Conservation (phyloP, 1,140 invertebrate species). For the Amyelois transitella region DNA sequence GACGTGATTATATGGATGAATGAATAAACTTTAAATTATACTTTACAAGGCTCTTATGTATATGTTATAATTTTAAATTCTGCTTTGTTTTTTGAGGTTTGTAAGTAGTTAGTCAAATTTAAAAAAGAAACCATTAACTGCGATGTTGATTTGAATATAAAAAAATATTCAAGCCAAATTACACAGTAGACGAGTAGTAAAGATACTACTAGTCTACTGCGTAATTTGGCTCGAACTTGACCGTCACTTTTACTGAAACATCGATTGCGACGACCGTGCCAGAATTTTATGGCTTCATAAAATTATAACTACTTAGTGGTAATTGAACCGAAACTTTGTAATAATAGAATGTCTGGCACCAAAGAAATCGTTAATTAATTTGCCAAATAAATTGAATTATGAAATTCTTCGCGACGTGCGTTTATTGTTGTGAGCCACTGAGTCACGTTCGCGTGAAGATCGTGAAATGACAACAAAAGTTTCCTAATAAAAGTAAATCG, state of each 20-base stretch:
- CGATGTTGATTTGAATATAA: no score
- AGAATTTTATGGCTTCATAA: neutral
- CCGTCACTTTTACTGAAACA: neutral
- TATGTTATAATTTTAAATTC: no score
- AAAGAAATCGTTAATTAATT: slow-evolving; percentile 9
- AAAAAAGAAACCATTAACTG: no score
- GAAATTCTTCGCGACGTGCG: neutral
- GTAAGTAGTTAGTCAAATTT: no score
- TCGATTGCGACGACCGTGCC: neutral
- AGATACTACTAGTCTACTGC: neutral
- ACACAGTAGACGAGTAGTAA: neutral
- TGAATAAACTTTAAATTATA: no score
- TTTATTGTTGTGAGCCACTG: neutral
- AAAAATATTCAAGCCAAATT: neutral
- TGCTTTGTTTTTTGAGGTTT: no score
- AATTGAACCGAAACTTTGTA: neutral
- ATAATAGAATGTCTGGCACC: neutral
- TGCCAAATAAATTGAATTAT: slow-evolving; percentile 3
- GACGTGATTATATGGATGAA: no score
- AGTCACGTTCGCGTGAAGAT: neutral
- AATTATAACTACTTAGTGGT: neutral
- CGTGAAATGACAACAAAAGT: no score
- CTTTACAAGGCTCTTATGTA: no score
- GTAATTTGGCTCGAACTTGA: neutral
- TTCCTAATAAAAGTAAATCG: no score